Percentiles rank a stretch among this genome's conserved stretches.
phyloP scores from a whole-genome alignment of 2,888 invertebrate species.

The Allacma fusca region DNA sequence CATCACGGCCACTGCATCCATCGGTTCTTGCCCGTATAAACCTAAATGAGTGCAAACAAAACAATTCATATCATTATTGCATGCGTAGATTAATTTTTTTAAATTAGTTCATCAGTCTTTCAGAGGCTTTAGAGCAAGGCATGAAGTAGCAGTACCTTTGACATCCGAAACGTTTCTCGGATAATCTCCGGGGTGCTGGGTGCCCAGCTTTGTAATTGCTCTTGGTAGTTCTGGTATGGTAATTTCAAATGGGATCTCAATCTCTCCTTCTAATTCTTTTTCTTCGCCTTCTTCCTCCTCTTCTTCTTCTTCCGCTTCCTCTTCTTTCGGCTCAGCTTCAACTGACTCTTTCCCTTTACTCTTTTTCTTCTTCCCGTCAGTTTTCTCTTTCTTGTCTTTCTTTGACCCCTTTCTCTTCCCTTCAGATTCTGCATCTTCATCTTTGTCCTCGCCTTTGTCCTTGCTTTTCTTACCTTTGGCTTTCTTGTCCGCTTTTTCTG shows the following conservation, averaged over 20 bases:
- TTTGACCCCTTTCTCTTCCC: not conserved
- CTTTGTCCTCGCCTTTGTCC: no score
- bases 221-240: not conserved
- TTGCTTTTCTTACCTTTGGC: not conserved
- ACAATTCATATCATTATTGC: no score
- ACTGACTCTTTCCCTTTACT: not conserved
- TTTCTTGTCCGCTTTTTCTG: not conserved
- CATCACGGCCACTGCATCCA: not conserved
- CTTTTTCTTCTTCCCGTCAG: not conserved
- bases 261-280: constrained; percentile 25
- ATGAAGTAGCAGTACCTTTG: constrained; percentile 30
- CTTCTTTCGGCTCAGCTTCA: no score
- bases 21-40: constrained; percentile 47
- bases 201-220: constrained; percentile 1
- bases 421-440: not conserved
- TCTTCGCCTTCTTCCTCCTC: not conserved
- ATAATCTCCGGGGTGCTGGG: constrained; percentile 43
- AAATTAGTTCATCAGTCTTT: no score
- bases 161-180: constrained; percentile 49
- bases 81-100: no score
- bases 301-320: constrained; percentile 35
- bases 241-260: not conserved
- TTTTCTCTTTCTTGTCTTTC: constrained; percentile 10
- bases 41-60: no score
- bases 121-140: no score